Evolutionary conservation across 2,888 invertebrate species (phyloP).

Genomic region (Molorchus minor): DNA sequence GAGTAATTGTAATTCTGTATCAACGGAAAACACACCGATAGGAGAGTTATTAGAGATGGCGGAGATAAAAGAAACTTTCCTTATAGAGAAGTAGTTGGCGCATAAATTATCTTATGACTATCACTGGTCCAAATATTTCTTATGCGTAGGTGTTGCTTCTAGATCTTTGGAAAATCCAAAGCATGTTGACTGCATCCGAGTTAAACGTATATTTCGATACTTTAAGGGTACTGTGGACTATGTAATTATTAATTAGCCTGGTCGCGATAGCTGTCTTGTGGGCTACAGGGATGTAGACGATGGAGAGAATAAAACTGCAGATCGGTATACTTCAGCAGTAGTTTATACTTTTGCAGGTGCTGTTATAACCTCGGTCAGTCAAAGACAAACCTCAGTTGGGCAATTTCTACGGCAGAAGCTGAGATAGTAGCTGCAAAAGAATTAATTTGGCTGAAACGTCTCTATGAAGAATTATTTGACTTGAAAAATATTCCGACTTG

Average conservation of each 20-base stretch:
- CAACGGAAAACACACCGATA: conserved; percentile 2
- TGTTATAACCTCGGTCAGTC: conserved; percentile 19
- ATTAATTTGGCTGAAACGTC: not conserved
- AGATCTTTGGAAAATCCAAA: conserved; percentile 20
- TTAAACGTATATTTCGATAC: conserved; percentile 23
- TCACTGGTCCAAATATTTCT: conserved; percentile 26
- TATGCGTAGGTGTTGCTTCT: conserved; percentile 18
- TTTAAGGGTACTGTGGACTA: conserved; percentile 8
- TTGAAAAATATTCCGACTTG: too few species aligned
- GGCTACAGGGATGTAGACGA: conserved; percentile 20
- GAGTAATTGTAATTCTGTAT: conserved; percentile 3
- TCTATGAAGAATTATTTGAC: too few species aligned
- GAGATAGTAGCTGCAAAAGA: not conserved
- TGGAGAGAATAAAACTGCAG: conserved; percentile 12
- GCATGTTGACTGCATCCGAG: not conserved
- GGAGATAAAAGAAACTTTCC: conserved; percentile 11
- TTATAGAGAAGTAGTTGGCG: conserved; percentile 25
- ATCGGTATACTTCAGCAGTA: conserved; percentile 14
- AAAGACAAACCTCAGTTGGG: conserved; percentile 22
- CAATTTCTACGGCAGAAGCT: not conserved
- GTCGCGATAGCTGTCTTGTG: not conserved
- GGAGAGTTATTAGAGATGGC: conserved; percentile 15
- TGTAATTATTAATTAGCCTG: conserved; percentile 15
- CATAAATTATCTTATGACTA: conserved; percentile 26
- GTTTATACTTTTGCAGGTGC: conserved; percentile 20